Evolutionary conservation across 2,113 vertebrate genomes (phyloP).

Genomic region (Solea solea): DNA sequence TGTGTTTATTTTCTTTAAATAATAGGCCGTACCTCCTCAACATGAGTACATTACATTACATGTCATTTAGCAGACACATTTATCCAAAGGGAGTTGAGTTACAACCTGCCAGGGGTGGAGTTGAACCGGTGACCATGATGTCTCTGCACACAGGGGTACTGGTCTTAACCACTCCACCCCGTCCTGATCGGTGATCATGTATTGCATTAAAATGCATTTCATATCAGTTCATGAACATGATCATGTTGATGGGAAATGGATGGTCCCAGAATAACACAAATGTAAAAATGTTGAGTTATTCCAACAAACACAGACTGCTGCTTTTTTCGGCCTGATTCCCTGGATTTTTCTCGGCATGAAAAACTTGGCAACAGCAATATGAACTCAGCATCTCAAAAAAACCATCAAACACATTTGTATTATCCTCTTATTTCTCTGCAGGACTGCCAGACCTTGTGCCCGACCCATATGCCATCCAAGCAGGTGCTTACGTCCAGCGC

Average conservation of each 20-base stretch:
- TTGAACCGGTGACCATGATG: too few species aligned
- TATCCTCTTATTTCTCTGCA: constrained; percentile 49
- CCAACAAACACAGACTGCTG: constrained; percentile 45
- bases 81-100: too few species aligned
- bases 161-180: too few species aligned
- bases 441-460: constrained; percentile 86
- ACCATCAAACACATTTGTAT: not conserved
- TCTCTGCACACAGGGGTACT: too few species aligned
- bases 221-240: too few species aligned
- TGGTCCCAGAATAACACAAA: constrained; percentile 15
- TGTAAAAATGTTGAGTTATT: constrained; percentile 28
- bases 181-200: too few species aligned
- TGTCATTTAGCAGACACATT: too few species aligned
- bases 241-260: not conserved
- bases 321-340: constrained; percentile 21
- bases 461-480: constrained; percentile 86
- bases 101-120: too few species aligned
- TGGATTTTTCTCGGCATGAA: constrained; percentile 3
- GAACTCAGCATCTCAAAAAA: not conserved
- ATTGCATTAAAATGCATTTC: too few species aligned
- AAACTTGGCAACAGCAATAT: not conserved
- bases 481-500: constrained; percentile 84
- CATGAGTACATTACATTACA: too few species aligned
- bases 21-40: too few species aligned
- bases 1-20: too few species aligned